Percentiles rank a stretch among this genome's conserved stretches.
These are phyloP conservation scores for Beaufortia kweichowensis DNA, from an alignment of 2,113 vertebrate genomes.

Conservation along the genomic window DNA sequence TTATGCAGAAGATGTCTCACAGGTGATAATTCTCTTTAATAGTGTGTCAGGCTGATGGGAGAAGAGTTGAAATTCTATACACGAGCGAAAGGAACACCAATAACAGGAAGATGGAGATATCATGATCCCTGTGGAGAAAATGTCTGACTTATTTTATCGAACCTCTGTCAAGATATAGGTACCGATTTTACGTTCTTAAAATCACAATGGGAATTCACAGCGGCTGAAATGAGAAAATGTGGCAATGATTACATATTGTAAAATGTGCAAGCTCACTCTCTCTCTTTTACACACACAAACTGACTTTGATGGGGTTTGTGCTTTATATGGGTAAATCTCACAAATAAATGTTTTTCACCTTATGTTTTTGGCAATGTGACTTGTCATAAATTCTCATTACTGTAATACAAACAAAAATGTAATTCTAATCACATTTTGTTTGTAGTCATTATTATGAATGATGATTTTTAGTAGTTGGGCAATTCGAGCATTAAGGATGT, in stretches of 20 bases:
- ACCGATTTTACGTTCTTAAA: conserved; percentile 14
- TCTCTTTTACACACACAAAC: not conserved
- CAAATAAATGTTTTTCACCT: no score
- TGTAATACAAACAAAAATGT: not conserved
- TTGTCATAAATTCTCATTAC: not conserved
- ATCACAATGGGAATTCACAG: not conserved
- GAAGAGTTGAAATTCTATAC: conserved; percentile 30
- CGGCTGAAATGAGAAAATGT: not conserved
- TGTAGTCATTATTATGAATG: no score
- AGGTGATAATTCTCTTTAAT: conserved; percentile 24
- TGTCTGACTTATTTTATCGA: conserved; percentile 36
- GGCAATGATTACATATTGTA: conserved; percentile 41
- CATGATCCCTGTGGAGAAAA: conserved; percentile 30
- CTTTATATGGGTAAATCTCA: no score
- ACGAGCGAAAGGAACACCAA: conserved; percentile 17
- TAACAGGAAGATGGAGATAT: conserved; percentile 38
- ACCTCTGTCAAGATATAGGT: conserved; percentile 23
- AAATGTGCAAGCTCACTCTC: conserved; percentile 7
- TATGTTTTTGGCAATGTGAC: no score
- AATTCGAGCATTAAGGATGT: no score
- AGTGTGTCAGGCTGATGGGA: conserved; percentile 25
- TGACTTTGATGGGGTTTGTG: not conserved
- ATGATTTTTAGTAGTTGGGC: not conserved
- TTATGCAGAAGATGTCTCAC: not conserved
- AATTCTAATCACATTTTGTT: no score